Conservation (phyloP, 2,797 vertebrate genomes). For the Aselliscus stoliczkanus region DNA sequence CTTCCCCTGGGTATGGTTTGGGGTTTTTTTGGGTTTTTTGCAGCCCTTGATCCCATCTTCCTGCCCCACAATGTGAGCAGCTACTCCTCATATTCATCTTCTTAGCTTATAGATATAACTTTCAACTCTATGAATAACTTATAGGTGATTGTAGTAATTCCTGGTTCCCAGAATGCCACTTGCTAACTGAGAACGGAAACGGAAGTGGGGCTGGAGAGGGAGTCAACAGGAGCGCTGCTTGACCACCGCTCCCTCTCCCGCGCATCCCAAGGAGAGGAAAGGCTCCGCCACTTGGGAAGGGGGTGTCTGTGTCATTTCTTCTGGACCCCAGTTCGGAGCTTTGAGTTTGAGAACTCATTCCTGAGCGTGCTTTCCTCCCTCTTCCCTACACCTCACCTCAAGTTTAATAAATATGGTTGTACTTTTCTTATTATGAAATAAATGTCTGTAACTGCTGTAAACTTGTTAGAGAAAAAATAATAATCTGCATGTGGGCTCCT, state of each 20-base stretch:
- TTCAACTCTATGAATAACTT: neutral
- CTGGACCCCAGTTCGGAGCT: slow-evolving; percentile 21
- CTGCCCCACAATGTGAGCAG: slow-evolving; percentile 14
- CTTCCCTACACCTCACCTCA: neutral
- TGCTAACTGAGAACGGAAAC: neutral
- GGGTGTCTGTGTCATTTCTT: neutral
- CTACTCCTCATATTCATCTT: neutral
- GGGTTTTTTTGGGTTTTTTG: neutral
- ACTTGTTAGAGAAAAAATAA: slow-evolving; percentile 55
- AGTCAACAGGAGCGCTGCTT: neutral
- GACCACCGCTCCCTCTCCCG: neutral
- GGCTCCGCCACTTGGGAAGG: neutral
- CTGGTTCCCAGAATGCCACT: neutral
- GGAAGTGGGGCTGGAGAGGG: neutral
- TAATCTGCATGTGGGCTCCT: slow-evolving; percentile 63
- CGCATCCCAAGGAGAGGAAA: neutral
- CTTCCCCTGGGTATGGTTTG: neutral
- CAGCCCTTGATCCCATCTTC: neutral
- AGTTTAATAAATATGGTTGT: slow-evolving; percentile 65
- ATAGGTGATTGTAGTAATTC: neutral
- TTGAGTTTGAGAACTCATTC: slow-evolving; percentile 22
- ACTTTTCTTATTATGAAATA: slow-evolving; percentile 67
- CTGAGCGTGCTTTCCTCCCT: slow-evolving; percentile 35
- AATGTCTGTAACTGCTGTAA: slow-evolving; percentile 79
- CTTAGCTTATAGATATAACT: neutral